Percentiles rank a stretch among this genome's conserved stretches.
These are phyloP conservation scores for Cololabis saira DNA, from an alignment of 2,113 vertebrate genomes.

Conservation along the genomic window DNA sequence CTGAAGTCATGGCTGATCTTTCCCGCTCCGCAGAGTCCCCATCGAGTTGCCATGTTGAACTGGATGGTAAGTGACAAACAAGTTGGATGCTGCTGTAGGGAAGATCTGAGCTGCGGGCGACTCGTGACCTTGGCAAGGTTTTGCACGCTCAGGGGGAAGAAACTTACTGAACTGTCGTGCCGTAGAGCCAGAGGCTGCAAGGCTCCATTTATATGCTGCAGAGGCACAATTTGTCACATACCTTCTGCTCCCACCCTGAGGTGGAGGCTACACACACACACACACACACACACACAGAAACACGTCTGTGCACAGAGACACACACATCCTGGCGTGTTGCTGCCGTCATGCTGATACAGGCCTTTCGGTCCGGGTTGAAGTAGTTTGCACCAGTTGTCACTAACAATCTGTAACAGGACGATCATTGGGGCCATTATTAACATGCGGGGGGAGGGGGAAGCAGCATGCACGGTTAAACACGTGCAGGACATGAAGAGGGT, in stretches of 20 bases:
- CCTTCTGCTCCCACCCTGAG: conserved; percentile 47
- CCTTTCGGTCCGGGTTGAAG: conserved; percentile 39
- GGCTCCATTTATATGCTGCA: conserved; percentile 66
- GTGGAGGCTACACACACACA: conserved; percentile 31
- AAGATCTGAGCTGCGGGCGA: conserved; percentile 33
- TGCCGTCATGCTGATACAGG: conserved; percentile 50
- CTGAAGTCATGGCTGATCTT: conserved; percentile 85
- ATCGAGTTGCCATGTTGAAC: conserved; percentile 77
- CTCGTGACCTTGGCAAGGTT: conserved; percentile 61
- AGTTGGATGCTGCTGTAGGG: conserved; percentile 28
- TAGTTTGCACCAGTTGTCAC: conserved; percentile 47
- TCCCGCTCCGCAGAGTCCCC: conserved; percentile 82
- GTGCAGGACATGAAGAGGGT: conserved; percentile 11
- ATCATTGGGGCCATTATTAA: conserved; percentile 35
- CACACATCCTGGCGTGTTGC: conserved; percentile 16
- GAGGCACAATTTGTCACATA: conserved; percentile 55
- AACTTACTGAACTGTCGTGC: conserved; percentile 42
- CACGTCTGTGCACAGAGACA: neutral
- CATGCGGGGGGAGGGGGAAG: neutral
- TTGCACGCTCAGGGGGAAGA: conserved; percentile 36
- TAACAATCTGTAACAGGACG: conserved; percentile 56
- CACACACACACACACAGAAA: neutral
- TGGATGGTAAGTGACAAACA: conserved; percentile 48
- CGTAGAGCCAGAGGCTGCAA: conserved; percentile 24
- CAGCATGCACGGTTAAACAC: conserved; percentile 32